phyloP scores from a whole-genome alignment of 2,797 vertebrate genomes.

The Lates japonicus region DNA sequence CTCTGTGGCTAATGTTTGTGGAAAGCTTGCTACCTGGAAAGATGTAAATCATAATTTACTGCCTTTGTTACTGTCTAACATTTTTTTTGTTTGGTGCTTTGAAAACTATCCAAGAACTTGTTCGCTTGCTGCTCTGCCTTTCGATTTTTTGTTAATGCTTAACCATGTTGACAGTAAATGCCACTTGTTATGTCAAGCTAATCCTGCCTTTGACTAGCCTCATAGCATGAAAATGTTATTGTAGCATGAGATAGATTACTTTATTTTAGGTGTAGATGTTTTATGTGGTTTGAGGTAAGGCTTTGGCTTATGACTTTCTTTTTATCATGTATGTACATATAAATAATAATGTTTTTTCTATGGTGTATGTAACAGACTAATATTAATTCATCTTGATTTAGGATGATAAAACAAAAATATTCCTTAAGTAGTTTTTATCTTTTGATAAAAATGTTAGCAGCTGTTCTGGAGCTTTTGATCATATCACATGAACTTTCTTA shows the following conservation, averaged over 20 bases:
- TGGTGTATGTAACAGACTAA: neutral
- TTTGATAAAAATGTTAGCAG: neutral
- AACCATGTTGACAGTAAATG: neutral
- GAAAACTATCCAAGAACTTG: conserved; percentile 18
- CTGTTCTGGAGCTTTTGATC: neutral
- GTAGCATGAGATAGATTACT: conserved; percentile 1
- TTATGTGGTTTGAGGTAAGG: neutral
- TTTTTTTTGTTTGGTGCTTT: conserved; percentile 20
- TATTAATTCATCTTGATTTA: neutral
- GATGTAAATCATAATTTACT: conserved; percentile 34
- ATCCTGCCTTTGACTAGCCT: conserved; percentile 3
- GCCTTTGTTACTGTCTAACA: conserved; percentile 41
- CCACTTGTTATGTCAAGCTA: conserved; percentile 5
- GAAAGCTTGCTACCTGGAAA: conserved; percentile 47
- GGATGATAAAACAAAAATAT: no score
- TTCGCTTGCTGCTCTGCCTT: conserved; percentile 19
- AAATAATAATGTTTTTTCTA: neutral
- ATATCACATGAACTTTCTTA: neutral
- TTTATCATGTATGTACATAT: neutral
- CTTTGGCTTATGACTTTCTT: neutral
- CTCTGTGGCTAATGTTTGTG: conserved; percentile 46
- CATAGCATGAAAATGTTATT: conserved; percentile 21
- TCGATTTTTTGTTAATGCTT: neutral
- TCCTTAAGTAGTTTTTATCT: neutral
- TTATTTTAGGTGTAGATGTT: neutral